phyloP scores from a whole-genome alignment of 2,888 invertebrate species.

The Frankliniella fusca region DNA sequence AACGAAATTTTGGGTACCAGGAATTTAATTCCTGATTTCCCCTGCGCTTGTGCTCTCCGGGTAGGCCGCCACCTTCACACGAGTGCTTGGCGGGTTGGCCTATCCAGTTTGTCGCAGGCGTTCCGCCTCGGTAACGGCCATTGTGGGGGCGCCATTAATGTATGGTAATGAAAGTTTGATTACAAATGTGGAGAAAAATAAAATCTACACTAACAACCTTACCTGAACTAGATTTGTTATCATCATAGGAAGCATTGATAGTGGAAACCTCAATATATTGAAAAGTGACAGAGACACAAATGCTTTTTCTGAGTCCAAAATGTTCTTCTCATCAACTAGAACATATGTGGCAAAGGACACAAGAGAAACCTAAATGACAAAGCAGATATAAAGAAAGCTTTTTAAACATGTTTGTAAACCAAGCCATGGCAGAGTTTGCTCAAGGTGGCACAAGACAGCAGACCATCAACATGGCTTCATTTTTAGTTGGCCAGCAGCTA shows the following conservation, averaged over 20 bases:
- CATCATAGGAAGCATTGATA: constrained; percentile 95
- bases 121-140: too few relatives aligned
- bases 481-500: background rate
- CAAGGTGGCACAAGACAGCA: constrained; percentile 14
- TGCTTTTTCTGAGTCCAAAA: constrained; percentile 82
- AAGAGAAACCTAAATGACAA: constrained; percentile 51
- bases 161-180: constrained; percentile 35
- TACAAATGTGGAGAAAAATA: background rate
- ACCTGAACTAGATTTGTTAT: constrained; percentile 88
- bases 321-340: constrained; percentile 74
- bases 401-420: background rate
- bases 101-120: too few relatives aligned
- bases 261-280: constrained; percentile 93
- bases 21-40: too few relatives aligned
- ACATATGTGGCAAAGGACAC: constrained; percentile 88
- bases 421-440: background rate
- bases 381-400: constrained; percentile 27
- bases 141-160: too few relatives aligned
- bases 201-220: constrained; percentile 47
- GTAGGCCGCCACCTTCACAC: too few relatives aligned
- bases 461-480: background rate
- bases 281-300: constrained; percentile 96
- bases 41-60: too few relatives aligned
- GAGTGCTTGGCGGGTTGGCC: too few relatives aligned
- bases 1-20: constrained; percentile 31